phyloP scores from a whole-genome alignment of 35 echinoderm and acorn worm species.

The Anneissia japonica region DNA sequence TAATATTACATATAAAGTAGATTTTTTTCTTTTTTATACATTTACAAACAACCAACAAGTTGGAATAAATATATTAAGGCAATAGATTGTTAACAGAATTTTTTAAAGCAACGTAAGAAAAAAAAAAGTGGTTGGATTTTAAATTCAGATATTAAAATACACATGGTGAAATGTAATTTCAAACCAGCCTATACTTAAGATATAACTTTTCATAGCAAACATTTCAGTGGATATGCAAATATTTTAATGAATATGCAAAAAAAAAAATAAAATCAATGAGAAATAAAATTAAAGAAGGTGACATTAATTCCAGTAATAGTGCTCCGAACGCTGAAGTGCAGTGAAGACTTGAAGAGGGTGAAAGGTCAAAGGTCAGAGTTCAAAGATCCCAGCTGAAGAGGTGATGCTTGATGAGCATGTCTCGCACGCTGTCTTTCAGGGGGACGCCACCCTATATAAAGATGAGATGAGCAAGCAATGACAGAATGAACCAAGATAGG shows the following conservation, averaged over 20 bases:
- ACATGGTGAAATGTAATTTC: too few relatives aligned
- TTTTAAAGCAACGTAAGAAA: too few relatives aligned
- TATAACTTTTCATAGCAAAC: background rate
- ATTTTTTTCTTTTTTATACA: too few relatives aligned
- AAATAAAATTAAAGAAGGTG: background rate
- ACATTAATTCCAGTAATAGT: background rate
- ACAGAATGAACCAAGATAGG: background rate
- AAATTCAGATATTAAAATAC: too few relatives aligned
- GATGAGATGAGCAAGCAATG: background rate
- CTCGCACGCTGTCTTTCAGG: conserved; percentile 98
- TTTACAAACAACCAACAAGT: too few relatives aligned
- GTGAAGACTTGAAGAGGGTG: conserved; percentile 3
- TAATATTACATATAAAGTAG: too few relatives aligned
- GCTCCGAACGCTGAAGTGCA: background rate
- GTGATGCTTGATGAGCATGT: conserved; percentile 99
- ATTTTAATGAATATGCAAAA: background rate
- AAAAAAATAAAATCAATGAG: background rate
- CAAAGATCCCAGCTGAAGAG: conserved; percentile 99
- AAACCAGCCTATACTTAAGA: too few relatives aligned
- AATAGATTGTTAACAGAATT: too few relatives aligned
- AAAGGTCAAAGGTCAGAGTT: conserved; percentile 47
- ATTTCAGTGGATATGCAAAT: background rate
- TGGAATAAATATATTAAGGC: too few relatives aligned
- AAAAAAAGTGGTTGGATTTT: too few relatives aligned
- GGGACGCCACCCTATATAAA: conserved; percentile 58